Evolutionary conservation across 2,888 invertebrate genomes (phyloP).

Genomic region (Lutraria lutraria): DNA sequence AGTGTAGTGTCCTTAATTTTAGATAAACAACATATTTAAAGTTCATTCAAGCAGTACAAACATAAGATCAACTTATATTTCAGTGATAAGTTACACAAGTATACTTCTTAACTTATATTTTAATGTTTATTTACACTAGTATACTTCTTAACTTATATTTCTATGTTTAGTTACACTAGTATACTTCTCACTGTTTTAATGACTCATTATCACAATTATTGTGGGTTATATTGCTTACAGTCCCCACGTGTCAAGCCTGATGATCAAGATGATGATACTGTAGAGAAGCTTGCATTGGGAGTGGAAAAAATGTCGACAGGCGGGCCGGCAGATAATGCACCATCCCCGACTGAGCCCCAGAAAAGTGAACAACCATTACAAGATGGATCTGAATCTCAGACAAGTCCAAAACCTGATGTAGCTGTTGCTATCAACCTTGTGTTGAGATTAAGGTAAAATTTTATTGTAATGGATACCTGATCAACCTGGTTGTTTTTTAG

Average conservation of each 20-base stretch:
- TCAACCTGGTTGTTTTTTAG: no score
- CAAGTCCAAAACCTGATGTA: conserved; percentile 25
- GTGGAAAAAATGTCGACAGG: conserved; percentile 51
- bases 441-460: conserved; percentile 78
- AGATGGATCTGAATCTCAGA: background rate
- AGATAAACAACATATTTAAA: no score
- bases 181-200: no score
- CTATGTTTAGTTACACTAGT: no score
- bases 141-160: no score
- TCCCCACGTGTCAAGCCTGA: conserved; percentile 49
- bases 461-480: background rate
- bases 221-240: background rate
- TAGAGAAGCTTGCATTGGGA: conserved; percentile 56
- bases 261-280: conserved; percentile 53
- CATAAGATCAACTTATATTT: no score
- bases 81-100: no score
- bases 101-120: no score
- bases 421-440: conserved; percentile 79
- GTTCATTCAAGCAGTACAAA: no score
- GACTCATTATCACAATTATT: no score
- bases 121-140: no score
- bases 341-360: conserved; percentile 19
- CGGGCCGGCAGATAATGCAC: background rate
- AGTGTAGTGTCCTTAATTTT: no score
- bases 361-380: conserved; percentile 23